A percentile compares a stretch with the other conserved stretches of the same genome.
Conservation (phyloP, 1,140 invertebrate species). For the Euschistus heros region DNA sequence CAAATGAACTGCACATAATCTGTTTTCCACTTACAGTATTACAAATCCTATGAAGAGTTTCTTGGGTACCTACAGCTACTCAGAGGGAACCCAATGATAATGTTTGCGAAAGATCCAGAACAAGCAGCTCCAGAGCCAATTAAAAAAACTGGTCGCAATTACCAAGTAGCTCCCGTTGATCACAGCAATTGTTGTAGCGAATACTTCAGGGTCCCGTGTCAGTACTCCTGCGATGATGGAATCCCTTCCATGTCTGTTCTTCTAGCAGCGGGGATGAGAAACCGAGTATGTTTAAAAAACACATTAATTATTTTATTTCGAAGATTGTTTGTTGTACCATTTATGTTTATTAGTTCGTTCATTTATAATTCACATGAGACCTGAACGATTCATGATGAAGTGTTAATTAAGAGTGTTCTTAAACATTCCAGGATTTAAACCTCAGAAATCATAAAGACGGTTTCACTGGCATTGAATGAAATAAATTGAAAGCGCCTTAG, state of each 20-base stretch:
- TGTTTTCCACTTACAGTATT: conserved; percentile 35
- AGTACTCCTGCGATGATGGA: background rate
- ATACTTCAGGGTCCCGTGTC: background rate
- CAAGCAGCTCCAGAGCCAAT: background rate
- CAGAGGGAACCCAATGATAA: conserved; percentile 30
- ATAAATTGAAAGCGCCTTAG: no score
- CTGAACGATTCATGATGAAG: no score
- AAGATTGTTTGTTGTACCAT: no score
- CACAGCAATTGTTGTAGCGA: background rate
- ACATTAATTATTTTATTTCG: no score
- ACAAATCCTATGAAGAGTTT: conserved; percentile 46
- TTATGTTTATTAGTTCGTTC: no score
- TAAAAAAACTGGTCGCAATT: background rate
- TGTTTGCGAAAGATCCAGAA: background rate
- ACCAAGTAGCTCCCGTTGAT: background rate
- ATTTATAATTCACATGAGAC: no score
- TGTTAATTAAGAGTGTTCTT: no score
- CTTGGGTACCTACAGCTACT: conserved; percentile 44
- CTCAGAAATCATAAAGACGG: no score
- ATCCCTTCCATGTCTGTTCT: background rate
- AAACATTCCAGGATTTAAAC: no score
- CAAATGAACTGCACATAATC: background rate
- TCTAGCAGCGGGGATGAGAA: background rate
- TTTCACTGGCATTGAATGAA: no score
- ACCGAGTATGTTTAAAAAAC: background rate